Evolutionary conservation across 2,113 vertebrate genomes (phyloP).

Genomic region (Chaetura pelagica): DNA sequence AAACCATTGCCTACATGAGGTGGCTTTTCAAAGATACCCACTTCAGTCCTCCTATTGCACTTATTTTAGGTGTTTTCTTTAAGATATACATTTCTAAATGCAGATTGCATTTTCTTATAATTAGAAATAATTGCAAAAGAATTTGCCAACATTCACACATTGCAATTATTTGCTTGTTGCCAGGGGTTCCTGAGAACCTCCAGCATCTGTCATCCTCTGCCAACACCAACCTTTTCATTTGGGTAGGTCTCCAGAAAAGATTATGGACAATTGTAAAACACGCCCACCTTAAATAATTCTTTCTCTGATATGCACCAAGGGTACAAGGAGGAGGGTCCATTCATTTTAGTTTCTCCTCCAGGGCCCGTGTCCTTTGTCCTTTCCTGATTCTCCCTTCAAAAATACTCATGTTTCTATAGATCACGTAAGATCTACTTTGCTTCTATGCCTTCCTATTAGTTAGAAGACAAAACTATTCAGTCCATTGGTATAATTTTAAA

Average conservation of each 20-base stretch:
- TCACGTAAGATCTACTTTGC: background rate
- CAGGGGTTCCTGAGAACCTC: background rate
- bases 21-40: background rate
- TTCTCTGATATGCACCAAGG: background rate
- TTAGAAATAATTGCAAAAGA: background rate
- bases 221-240: background rate
- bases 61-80: background rate
- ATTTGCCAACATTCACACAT: background rate
- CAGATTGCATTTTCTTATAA: background rate
- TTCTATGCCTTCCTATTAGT: background rate
- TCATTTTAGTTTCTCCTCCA: rapidly evolving
- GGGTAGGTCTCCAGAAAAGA: background rate
- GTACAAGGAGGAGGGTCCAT: background rate
- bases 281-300: background rate
- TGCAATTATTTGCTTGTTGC: background rate
- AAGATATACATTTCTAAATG: background rate
- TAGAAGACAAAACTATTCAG: background rate
- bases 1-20: background rate
- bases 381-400: background rate
- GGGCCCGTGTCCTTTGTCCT: background rate
- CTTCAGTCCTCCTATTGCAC: background rate
- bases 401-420: background rate
- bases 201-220: constrained; percentile 7
- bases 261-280: background rate
- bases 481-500: background rate